Evolutionary conservation across 2,888 invertebrate species (phyloP).

Genomic region (Hyposoter dolosus): DNA sequence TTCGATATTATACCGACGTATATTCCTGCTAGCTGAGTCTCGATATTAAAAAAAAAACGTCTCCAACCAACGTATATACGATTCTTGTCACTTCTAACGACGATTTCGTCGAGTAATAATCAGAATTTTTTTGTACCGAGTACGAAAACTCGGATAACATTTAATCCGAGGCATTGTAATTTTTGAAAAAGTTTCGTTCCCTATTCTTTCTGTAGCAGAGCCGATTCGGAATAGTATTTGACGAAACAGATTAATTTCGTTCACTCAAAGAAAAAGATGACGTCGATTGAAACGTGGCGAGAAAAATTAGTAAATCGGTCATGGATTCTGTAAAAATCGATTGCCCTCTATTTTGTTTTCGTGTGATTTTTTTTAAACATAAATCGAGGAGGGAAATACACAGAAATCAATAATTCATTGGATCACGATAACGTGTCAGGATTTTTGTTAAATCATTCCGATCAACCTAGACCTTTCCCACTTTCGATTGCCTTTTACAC

Average conservation of each 20-base stretch:
- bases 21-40: constrained; percentile 13
- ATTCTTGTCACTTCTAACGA: neutral
- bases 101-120: neutral
- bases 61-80: neutral
- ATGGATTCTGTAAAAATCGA: too few species aligned
- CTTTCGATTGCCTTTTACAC: constrained; percentile 60
- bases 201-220: too few species aligned
- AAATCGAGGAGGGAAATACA: too few species aligned
- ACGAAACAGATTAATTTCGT: too few species aligned
- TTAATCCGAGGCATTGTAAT: too few species aligned
- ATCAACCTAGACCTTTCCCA: constrained; percentile 63
- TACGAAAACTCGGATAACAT: neutral
- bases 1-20: neutral
- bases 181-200: too few species aligned
- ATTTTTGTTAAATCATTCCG: constrained; percentile 14
- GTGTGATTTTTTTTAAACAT: too few species aligned
- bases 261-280: too few species aligned
- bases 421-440: neutral
- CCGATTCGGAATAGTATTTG: too few species aligned
- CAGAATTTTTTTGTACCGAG: neutral
- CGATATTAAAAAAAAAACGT: neutral
- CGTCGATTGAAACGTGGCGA: too few species aligned
- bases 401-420: neutral
- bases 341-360: too few species aligned
- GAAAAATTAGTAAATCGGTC: too few species aligned